Evolutionary conservation across 2,888 invertebrate genomes (phyloP), one percentile per base, ranked within the genome.

Genomic region (Drosophila imparisetae): DNA sequence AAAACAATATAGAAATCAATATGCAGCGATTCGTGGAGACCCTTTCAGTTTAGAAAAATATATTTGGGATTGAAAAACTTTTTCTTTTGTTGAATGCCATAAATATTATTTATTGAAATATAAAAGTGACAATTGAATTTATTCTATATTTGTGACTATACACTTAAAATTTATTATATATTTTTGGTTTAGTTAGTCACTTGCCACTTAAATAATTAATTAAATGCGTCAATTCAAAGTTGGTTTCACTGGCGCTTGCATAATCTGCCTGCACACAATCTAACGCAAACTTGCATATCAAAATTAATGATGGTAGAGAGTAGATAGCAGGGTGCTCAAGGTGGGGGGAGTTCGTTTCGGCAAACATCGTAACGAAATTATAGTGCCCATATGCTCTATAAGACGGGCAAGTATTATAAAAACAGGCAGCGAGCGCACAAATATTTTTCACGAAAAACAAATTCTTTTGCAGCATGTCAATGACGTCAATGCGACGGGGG

Each of bases 371-470:
- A 38, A 50, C 4, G 54, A 54, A 76, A 53, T 72, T 67, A 64
- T 75, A 72, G 55, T 61, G 55, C 34, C 75, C 63, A 75, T 75
- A 57, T 76, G 57, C 48, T 57, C 67, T 66, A 49, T 30, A 59
- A 52, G 45, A 45, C 36, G 64, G 48, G 57, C 65, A 66, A 57
- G 72, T 67, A 72, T 69, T 78, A 77, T 69, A 73, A 78, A 86
- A 81, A 69, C 59, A 11, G 57, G 63, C 38, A 29, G 65, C 78
- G 63, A 75, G 72, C 71, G 63, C 79, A 66, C 69, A 87, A 88
- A 83, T 83, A 80, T 80, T 88, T 85, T 88, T 83, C 86, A 75
- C 74, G 89, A 86, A 86, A 86, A 86, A 89, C 86, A 89, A 83
- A 86, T 86, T 86, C 86, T 80, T 86, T 78, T 77, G 85, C 86